Evolutionary conservation across 2,888 invertebrate species (phyloP).

Genomic region (Formica aserva): DNA sequence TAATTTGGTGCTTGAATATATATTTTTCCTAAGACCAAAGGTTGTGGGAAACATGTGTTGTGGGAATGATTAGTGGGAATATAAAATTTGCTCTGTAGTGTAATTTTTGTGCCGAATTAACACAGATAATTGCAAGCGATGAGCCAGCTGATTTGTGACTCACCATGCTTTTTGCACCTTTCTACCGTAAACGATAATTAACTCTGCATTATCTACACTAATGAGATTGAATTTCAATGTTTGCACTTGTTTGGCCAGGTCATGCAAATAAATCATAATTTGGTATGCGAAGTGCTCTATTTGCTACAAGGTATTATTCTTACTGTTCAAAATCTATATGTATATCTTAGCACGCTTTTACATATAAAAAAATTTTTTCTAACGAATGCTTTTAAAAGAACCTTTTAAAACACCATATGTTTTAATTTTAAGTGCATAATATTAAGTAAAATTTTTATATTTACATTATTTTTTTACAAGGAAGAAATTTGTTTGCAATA

Average conservation of each 20-base stretch:
- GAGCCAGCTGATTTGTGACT: not conserved
- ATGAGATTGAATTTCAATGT: conserved; percentile 10
- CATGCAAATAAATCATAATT: not conserved
- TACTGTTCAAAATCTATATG: not conserved
- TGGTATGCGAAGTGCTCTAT: not conserved
- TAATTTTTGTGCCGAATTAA: conserved; percentile 3
- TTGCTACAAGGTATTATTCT: conserved; percentile 4
- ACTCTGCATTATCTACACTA: not conserved
- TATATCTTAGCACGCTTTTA: not conserved
- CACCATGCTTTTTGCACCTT: not conserved
- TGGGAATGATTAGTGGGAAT: not conserved
- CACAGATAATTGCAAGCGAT: not conserved
- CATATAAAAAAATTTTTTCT: not conserved
- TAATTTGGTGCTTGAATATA: not conserved
- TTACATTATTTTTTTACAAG: not conserved
- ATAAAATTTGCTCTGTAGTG: not conserved
- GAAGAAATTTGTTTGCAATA: not conserved
- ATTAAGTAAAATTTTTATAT: conserved; percentile 2
- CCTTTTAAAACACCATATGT: not conserved
- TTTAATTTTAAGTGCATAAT: not conserved
- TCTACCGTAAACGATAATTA: not conserved
- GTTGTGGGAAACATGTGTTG: not conserved
- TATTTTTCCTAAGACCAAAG: not conserved
- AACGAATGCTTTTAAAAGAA: not conserved
- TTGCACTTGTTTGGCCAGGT: not conserved